Percentiles rank a stretch among this genome's conserved stretches.
phyloP scores from a whole-genome alignment of 2,888 invertebrate genomes.

The Cantharis rustica region DNA sequence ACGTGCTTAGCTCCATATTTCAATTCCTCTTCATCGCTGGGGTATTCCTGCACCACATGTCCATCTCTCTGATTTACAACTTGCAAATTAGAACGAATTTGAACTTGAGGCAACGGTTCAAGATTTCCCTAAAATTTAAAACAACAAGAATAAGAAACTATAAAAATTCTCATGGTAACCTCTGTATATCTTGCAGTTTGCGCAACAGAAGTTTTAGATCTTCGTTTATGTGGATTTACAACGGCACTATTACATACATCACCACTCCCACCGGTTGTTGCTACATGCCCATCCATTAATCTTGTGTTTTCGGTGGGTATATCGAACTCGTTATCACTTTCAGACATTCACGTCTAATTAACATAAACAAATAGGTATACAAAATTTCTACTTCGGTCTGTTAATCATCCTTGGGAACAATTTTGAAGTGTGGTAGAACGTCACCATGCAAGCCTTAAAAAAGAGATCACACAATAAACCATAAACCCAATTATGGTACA shows the following conservation, averaged over 20 bases:
- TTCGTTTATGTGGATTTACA: conserved; percentile 62
- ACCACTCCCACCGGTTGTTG: conserved; percentile 60
- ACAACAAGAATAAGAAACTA: not conserved
- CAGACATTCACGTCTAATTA: conserved; percentile 49
- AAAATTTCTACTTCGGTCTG: not conserved
- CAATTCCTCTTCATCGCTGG: conserved; percentile 80
- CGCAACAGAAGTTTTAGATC: conserved; percentile 51
- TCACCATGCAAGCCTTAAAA: not conserved
- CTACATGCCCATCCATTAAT: conserved; percentile 84
- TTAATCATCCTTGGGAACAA: not conserved
- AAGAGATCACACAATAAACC: not conserved
- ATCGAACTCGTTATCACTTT: conserved; percentile 60
- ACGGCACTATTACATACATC: conserved; percentile 53
- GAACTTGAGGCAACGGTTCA: conserved; percentile 51
- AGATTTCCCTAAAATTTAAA: conserved; percentile 46
- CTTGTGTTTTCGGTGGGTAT: conserved; percentile 76
- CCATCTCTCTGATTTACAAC: conserved; percentile 30
- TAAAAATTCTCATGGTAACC: not conserved
- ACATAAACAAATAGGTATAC: not conserved
- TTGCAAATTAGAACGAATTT: conserved; percentile 48
- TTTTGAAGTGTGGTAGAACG: not conserved
- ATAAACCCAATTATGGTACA: not conserved
- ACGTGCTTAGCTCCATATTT: conserved; percentile 99
- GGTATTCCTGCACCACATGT: conserved; percentile 36
- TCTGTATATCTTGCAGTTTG: conserved; percentile 6